Base-by-base conservation (phyloP, 53 echinoderm and acorn worm genomes). In the Stichopus horrens region DNA sequence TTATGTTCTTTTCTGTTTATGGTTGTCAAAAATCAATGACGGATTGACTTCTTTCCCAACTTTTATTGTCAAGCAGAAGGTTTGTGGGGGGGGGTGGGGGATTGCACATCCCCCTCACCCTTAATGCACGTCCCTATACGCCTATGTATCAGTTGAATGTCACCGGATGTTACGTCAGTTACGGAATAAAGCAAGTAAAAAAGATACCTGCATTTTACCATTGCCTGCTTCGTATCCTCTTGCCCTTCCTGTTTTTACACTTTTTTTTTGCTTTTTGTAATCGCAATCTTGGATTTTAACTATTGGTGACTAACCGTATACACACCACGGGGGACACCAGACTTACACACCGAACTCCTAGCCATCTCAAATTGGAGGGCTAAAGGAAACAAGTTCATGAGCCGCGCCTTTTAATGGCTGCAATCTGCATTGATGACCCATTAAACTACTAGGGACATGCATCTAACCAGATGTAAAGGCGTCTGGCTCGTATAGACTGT, bases 351-450 rank as follows among this genome's bases (percentile, higher is more conserved):
- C 6, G 57, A 55, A 81, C 81, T 81, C 37, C 37, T 81, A 81
- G 52, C 71, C 11, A 54, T 19, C 79, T 4, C 5, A 55, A 79
- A 55, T 79, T 56, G 21, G 79, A 81, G 57, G 81, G 58, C 21
- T 57, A 56, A 58, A 81, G 79, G 57, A 81, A 81, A 81, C 81
- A 81, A 37, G 81, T 81, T 81, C 81, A 58, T 81, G 57, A 81
- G 81, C 81, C 81, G 81, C 81, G 81, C 81, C 81, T 81, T 81
- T 81, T 81, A 81, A 81, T 81, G 55, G 81, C 81, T 10, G 57
- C 81, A 81, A 81, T 81, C 81, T 57, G 81, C 19, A 57, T 81
- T 81, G 81, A 81, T 81, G 57, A 57, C 53, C 55, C n/a, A 81
- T 81, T 56, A 81, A 81, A 81, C 81, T 10, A 56, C 81, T 81